phyloP scores from a whole-genome alignment of 2,113 vertebrate genomes.

The Phaethon lepturus region DNA sequence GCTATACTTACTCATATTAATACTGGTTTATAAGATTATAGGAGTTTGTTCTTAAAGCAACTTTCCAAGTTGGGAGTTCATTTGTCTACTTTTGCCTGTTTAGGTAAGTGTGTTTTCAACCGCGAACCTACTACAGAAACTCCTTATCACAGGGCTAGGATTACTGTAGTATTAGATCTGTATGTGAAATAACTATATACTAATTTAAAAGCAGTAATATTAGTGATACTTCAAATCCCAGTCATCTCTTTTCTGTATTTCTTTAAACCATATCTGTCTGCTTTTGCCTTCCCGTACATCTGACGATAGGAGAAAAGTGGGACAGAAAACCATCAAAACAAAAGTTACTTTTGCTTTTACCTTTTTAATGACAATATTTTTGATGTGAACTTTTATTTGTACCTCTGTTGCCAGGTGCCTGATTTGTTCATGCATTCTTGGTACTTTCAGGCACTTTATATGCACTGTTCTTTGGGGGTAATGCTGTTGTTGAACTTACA shows the following conservation, averaged over 20 bases:
- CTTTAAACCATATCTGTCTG: not conserved
- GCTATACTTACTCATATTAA: not conserved
- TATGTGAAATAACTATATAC: not conserved
- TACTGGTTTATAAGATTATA: not conserved
- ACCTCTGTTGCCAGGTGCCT: not conserved
- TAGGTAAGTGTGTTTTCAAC: not conserved
- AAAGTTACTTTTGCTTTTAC: not conserved
- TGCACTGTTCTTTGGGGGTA: not conserved
- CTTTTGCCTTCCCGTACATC: accelerated
- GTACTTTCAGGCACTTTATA: not conserved
- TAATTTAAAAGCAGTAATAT: not conserved
- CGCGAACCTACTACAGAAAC: not conserved
- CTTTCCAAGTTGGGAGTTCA: not conserved
- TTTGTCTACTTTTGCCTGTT: not conserved
- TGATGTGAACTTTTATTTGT: not conserved
- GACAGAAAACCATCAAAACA: not conserved
- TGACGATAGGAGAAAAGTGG: not conserved
- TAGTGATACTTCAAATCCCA: not conserved
- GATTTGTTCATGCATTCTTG: not conserved
- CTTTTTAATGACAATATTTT: not conserved
- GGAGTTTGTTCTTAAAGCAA: not conserved
- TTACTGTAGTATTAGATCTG: not conserved
- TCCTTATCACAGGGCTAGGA: not conserved
- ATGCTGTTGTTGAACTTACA: not conserved
- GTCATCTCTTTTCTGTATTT: not conserved